Conservation (phyloP, 2,113 vertebrate genomes). For the Forbesichthys agassizii region DNA sequence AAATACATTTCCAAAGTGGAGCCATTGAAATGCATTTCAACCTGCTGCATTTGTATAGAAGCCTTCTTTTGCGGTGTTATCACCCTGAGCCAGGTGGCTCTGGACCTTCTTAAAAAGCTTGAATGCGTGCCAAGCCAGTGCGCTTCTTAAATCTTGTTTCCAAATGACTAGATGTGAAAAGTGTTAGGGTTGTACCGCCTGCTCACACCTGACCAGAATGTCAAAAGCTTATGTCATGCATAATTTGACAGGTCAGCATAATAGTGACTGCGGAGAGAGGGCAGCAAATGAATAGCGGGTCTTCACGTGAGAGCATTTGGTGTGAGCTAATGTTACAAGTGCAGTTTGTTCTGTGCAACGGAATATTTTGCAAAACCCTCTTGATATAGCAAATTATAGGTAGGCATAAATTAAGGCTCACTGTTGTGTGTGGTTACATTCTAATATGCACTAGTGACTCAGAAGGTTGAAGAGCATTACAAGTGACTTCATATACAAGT, state of each 20-base stretch:
- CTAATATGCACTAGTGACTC: neutral
- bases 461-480: no score
- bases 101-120: constrained; percentile 58
- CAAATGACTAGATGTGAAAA: constrained; percentile 41
- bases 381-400: no score
- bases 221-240: constrained; percentile 32
- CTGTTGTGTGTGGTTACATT: neutral
- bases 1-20: constrained; percentile 13
- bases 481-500: neutral
- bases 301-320: no score
- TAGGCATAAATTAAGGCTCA: neutral
- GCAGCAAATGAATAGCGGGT: no score
- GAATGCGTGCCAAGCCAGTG: constrained; percentile 38
- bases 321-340: no score
- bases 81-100: constrained; percentile 56
- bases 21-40: constrained; percentile 58
- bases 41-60: neutral
- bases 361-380: no score
- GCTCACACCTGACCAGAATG: constrained; percentile 41
- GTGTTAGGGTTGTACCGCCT: constrained; percentile 11
- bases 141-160: constrained; percentile 46
- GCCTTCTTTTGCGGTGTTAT: constrained; percentile 48
- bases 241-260: constrained; percentile 39
- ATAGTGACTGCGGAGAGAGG: constrained; percentile 1
- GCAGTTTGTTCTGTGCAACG: no score